Base-by-base conservation (phyloP, 1,140 invertebrate genomes). In the Nilaparvata lugens region DNA sequence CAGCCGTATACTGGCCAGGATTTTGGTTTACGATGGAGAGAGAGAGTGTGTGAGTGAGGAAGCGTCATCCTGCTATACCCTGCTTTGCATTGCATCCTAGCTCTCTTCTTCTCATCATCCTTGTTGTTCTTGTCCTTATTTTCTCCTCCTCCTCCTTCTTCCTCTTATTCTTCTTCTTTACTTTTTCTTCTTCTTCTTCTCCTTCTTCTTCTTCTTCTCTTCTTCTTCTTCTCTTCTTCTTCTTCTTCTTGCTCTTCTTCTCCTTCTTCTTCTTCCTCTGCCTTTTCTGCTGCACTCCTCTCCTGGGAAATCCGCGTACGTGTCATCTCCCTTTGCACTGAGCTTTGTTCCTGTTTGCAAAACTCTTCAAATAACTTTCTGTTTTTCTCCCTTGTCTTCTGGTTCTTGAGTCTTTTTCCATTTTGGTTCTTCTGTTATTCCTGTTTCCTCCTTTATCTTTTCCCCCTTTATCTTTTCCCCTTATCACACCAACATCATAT, bases 281-380 rank as follows among this genome's bases (percentile, higher is more conserved):
- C 4, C 21, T 28, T 3, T 28, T 28, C 31, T 16, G 2, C 45
- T 23, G 11, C 4, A 6, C 4, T 18, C 45, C 45, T n/a, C 45
- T 11, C 45, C 45, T 4, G 45, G 45, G 45, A 48, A 48, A 48
- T 48, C 1, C 45, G 13, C 4, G 45, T 19, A 48, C 45, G 45
- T 48, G 45, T 48, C 45, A 48, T 48, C 45, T 23, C 5, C 45
- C 21, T 23, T 48, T 48, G 45, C 45, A 4, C 45, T 48, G 45
- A 18, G 45, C 45, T 48, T 48, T 48, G 45, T 48, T 48, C 4
- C 45, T 48, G 45, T 48, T 48, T 48, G 45, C 45, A 48, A 48
- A 48, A 48, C 45, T 48, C 45, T 48, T 48, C 45, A 48, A 48
- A 48, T 16, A 48, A 18, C 45, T 48, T 48, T 48, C 45, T 48